Base-by-base conservation (phyloP, 2,113 vertebrate species). In the Pimephales promelas region DNA sequence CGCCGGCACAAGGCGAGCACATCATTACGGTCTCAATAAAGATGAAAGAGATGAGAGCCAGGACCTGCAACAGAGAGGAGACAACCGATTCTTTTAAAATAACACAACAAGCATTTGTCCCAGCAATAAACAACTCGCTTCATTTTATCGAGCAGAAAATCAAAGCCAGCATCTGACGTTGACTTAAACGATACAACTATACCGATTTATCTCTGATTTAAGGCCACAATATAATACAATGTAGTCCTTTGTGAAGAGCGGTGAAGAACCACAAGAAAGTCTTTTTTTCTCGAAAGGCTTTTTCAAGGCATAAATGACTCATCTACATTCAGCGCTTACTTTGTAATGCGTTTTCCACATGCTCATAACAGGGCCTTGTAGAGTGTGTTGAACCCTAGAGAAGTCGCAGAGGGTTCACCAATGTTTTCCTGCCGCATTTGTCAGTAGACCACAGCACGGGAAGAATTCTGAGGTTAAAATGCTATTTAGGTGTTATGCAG, bases 1-100 rank as follows among this genome's bases (percentile, higher is more conserved):
- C 95, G 59, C 96, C 97, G 89, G 96, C 95, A 0, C 98, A 99
- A 0, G 96, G 97, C 68, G 95, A 94, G 78, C 98, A 99, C 90
- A 96, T 92, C 96, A 97, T 97, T 91, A 99, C 95, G 36, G 97
- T 99, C 94, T 99, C 98, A 40, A 99, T 98, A 93, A 96, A 97
- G 94, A 99, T 97, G 92, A 99, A 99, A 0, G 95, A 93, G 0
- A 97, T 95, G 83, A 99, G 90, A 18, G 97, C 94, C 84, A 99
- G 90, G 52, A 96, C 89, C 98, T 99, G 86, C 11, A 75, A 86
- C 88, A 89, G 85, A 84, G 22, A 83, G 18, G 47, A 64, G 31
- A 49, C 75, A 78, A 40, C 1, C 3, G 2, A 36, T 22, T 10
- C 24, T 24, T 78, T 78, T 57, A 56, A 2, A 77, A 36, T 34